phyloP scores from a whole-genome alignment of 2,888 invertebrate species.

The Cabera pusaria region DNA sequence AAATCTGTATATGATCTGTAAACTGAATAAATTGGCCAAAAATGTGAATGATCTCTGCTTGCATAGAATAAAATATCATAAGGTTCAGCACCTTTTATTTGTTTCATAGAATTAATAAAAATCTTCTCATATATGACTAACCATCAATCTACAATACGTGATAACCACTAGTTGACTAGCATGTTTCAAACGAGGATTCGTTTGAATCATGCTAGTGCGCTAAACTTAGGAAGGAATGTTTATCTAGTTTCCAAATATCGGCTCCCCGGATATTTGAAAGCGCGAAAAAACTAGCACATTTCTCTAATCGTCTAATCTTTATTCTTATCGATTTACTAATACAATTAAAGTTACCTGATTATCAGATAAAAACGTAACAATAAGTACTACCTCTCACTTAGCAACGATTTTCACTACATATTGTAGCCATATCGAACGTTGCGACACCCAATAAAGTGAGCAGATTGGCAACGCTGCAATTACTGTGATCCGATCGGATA shows the following conservation, averaged over 20 bases:
- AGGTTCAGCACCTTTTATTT: no score
- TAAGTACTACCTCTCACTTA: slow-evolving; percentile 63
- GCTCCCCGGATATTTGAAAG: slow-evolving; percentile 5
- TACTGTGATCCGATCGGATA: slow-evolving; percentile 78
- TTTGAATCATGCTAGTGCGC: no score
- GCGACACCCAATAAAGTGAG: slow-evolving; percentile 71
- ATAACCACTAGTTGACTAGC: no score
- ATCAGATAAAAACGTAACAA: slow-evolving; percentile 39
- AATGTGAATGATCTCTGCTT: no score
- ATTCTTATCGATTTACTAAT: slow-evolving; percentile 12
- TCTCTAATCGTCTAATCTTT: slow-evolving; percentile 4
- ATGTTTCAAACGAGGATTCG: no score
- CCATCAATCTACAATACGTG: no score
- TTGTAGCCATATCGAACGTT: slow-evolving; percentile 64
- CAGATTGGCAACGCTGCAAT: slow-evolving; percentile 77
- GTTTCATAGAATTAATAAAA: no score
- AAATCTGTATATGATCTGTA: no score
- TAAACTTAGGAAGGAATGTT: no score
- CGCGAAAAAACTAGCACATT: not conserved
- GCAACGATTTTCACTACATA: slow-evolving; percentile 65
- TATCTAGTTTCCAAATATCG: slow-evolving; percentile 6
- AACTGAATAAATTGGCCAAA: no score
- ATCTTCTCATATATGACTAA: no score
- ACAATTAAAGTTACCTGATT: slow-evolving; percentile 13
- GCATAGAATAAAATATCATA: no score